Base-by-base conservation (phyloP, 2,797 vertebrate species). In the Lindbergichthys nudifrons region DNA sequence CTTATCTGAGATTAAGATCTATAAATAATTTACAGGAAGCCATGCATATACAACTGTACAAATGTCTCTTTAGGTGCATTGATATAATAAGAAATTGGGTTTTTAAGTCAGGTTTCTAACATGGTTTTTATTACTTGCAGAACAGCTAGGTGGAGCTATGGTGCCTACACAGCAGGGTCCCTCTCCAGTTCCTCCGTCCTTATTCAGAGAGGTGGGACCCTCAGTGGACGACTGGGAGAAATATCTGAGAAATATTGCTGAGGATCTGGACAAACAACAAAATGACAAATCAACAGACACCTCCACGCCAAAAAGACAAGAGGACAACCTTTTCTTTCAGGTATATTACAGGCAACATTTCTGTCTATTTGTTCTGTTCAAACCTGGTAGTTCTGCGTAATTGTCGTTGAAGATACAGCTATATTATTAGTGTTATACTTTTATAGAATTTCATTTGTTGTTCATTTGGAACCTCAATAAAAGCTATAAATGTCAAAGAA, bases 221-320 rank as follows among this genome's bases (percentile, higher is more conserved):
- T 91, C 62, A 3, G 26, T 96, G 83, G 94, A 94, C 1, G 96
- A 97, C 82, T 97, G 96, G 97, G 92, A 95, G 82, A 91, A 90
- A 56, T 93, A 91, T 5, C 88, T 98, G 66, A 92, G 65, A 59
- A 68, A 75, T 58, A 83, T 96, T 74, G 89, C 79, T 0, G 88
- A 87, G 39, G 72, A 73, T 61, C 72, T 90, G 86, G 89, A 94
- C 26, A 58, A 81, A 62, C 70, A 66, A 50, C 70, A 72, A 61
- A 41, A 39, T 10, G 77, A 68, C 54, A 50, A 21, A 23, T 64
- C 67, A 52, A 48, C 80, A 56, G 65, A 83, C 8, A 32, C 50
- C 16, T 69, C 79, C 50, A 36, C 54, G 77, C 36, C 75, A 47
- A 53, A 83, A 5, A 67, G 14, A 0, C 32, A 83, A 47, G 95